These are phyloP conservation scores for Clarias macrocephalus DNA, from an alignment of 2,113 vertebrate genomes.

Conservation along the genomic window DNA sequence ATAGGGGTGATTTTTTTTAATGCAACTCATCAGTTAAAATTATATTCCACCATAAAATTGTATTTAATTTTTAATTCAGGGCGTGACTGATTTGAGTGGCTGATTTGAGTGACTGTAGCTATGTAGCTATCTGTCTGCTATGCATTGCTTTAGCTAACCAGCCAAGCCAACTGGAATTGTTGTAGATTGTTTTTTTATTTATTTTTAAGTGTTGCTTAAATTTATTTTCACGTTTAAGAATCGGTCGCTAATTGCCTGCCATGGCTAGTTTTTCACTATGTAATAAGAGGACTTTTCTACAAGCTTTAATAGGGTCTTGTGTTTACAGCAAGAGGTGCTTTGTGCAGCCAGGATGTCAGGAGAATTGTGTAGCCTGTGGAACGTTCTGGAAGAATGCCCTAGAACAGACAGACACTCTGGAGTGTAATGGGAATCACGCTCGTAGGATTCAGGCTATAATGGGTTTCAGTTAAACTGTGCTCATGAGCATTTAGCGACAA, in stretches of 20 bases:
- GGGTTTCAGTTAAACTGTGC: conserved; percentile 55
- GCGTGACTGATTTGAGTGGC: too few relatives aligned
- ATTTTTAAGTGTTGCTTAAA: neutral
- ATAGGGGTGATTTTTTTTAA: too few relatives aligned
- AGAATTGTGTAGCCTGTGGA: conserved; percentile 34
- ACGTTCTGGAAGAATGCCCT: conserved; percentile 37
- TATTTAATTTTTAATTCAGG: too few relatives aligned
- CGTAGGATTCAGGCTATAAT: conserved; percentile 57
- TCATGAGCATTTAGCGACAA: conserved; percentile 21
- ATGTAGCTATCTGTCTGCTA: too few relatives aligned
- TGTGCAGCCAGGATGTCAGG: conserved; percentile 29
- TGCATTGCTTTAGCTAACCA: too few relatives aligned
- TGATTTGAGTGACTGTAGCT: too few relatives aligned
- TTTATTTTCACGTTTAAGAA: neutral
- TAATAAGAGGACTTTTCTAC: conserved; percentile 22
- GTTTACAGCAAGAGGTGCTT: conserved; percentile 47
- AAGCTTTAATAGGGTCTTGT: conserved; percentile 25
- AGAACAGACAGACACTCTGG: conserved; percentile 53
- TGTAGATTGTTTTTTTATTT: neutral
- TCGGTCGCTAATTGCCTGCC: neutral
- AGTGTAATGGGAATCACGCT: conserved; percentile 54
- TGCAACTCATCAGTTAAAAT: too few relatives aligned
- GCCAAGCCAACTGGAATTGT: neutral
- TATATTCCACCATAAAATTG: too few relatives aligned
- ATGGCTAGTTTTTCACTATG: neutral